Evolutionary conservation across 1,140 invertebrate species (phyloP), one percentile per base, ranked within the genome.

Genomic region (Cydia pomonella): DNA sequence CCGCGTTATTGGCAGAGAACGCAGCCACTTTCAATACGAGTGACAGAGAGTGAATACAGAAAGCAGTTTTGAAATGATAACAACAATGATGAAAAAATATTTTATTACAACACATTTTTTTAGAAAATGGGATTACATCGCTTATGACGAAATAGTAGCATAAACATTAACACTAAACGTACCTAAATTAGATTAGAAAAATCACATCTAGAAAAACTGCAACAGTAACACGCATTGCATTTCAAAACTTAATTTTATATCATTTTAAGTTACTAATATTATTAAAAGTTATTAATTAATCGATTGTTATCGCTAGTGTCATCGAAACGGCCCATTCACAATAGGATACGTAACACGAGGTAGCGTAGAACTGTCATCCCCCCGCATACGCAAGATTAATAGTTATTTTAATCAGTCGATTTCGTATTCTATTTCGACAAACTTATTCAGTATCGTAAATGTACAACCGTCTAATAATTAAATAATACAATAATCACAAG

Each of bases 81-180:
- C 27, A 38, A 69, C 53, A 62, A 75, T 75, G 63, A 73, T 75
- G 44, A 73, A 75, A 78, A 75, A 78, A 78, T 75, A 78, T 78
- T 78, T 78, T 76, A 78, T 78, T 78, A 78, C 72, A 75, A 78
- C 77, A 78, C 77, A 74, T 33, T 66, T 77, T 27, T 74, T 75
- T 78, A 78, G 74, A 78, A 78, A 78, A 75, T 75, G 77, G 77
- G 74, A 78, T 78, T 78, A 78, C 72, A 78, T 75, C 74, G 73
- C 77, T 78, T 78, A 78, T 76, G 74, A 77, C 73, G 73, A 73
- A 75, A 75, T 78, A 76, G 73, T 76, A 76, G 75, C 72, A 74
- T 76, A 75, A 75, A 76, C 62, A 74, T 78, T 75, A 76, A 75
- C 66, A 74, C 77, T 78, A 78, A 76, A 33, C 41, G 38, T 62